Base-by-base conservation (phyloP, 64 coral and sea anemone species). In the Dendrophyllia cribrosa region DNA sequence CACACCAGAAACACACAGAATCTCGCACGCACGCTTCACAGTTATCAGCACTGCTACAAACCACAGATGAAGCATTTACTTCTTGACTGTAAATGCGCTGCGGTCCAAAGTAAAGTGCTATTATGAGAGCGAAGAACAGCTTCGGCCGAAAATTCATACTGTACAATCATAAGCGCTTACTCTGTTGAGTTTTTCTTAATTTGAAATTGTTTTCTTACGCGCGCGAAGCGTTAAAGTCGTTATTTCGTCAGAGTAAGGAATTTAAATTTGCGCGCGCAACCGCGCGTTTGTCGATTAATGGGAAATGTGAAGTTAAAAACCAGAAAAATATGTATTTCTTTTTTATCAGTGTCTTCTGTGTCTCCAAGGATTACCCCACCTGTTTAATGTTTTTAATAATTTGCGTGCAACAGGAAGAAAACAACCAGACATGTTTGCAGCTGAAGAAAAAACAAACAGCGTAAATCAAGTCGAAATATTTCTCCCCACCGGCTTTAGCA, bases 1-100 rank as follows among this genome's bases (percentile, higher is more conserved):
- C 78, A 10, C 89, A 91, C 89, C 89, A 91, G 46, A 91, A 83
- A 2, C 89, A 91, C 3, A 25, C 53, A 6, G 22, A 58, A 74
- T 91, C 78, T 20, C 14, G 67, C 3, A 74, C 58, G 55, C 89
- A 91, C 25, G 1, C 74, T 74, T 91, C 16, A 11, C 89, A 91
- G 55, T 74, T 58, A 55, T 83, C 43, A 43, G 78, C n/a, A 21
- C 19, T 26, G 9, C 43, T 67, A 15, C 80, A 84, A 24, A 48
- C 19, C 46, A 59, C n/a, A 1, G 80, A 44, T 51, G 45, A 75
- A 75, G 44, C 48, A 23, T 84, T 84, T 15, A 45, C 7, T 1
- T 3, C 17, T 68, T 84, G 61, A 51, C 61, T 21, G 4, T 49
- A 21, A 21, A 52, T 7, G 2, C 51, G 10, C 47, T 6, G 50